These are phyloP conservation scores for Laodelphax striatellus DNA, from an alignment of 1,140 invertebrate species.

Conservation along the genomic window DNA sequence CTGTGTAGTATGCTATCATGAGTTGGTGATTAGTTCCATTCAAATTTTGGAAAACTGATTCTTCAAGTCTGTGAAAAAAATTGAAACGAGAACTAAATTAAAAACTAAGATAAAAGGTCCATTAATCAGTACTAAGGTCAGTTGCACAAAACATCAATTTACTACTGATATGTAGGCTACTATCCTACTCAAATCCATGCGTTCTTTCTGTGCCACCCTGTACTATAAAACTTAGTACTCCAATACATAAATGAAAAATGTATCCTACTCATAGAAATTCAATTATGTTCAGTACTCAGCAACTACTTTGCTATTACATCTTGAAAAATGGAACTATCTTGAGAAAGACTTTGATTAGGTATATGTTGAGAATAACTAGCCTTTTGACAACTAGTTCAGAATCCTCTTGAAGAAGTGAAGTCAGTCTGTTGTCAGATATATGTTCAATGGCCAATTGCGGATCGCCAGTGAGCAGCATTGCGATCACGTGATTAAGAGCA, in stretches of 20 bases:
- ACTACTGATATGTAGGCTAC: too few relatives aligned
- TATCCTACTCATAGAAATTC: too few relatives aligned
- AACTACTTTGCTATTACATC: too few relatives aligned
- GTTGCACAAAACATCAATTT: too few relatives aligned
- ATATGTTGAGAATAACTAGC: constrained; percentile 4
- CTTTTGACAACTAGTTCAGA: constrained; percentile 14
- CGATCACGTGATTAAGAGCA: constrained; percentile 14
- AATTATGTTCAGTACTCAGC: too few relatives aligned
- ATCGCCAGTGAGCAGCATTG: constrained; percentile 17
- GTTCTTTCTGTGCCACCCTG: too few relatives aligned
- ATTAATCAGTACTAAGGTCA: neutral
- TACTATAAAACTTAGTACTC: too few relatives aligned
- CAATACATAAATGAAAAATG: too few relatives aligned
- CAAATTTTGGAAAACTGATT: constrained; percentile 14
- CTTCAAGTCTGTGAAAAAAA: constrained; percentile 14
- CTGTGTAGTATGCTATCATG: constrained; percentile 17
- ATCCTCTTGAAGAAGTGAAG: constrained; percentile 10
- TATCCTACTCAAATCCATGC: too few relatives aligned
- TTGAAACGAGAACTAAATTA: neutral
- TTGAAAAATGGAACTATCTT: too few relatives aligned
- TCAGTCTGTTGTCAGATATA: constrained; percentile 12
- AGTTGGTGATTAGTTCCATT: constrained; percentile 17
- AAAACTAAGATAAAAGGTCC: neutral
- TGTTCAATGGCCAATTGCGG: constrained; percentile 4
- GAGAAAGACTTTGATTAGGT: neutral